A percentile compares a stretch with the other conserved stretches of the same genome.
These are phyloP conservation scores for Pelosia muscerda DNA, from an alignment of 2,888 invertebrate genomes.

Conservation along the genomic window DNA sequence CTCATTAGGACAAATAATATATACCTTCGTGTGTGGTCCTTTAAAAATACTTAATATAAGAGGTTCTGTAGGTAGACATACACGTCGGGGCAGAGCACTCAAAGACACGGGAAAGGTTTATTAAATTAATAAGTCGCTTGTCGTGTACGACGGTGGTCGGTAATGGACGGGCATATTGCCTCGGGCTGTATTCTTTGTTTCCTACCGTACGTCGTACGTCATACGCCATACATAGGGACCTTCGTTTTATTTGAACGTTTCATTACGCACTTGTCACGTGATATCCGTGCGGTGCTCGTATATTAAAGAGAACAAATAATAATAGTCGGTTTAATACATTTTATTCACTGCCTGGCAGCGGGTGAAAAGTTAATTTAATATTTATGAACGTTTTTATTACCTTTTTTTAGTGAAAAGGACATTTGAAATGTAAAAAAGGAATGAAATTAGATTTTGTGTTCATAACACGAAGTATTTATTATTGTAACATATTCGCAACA, in stretches of 20 bases:
- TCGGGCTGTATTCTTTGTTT: neutral
- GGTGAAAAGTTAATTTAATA: neutral
- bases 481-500: no score
- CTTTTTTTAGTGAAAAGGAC: neutral
- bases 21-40: neutral
- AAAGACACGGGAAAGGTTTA: neutral
- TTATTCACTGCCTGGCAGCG: neutral
- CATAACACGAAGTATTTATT: no score
- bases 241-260: neutral
- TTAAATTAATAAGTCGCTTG: constrained; percentile 8
- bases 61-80: no score
- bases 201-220: neutral
- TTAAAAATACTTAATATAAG: neutral
- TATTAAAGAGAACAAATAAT: neutral
- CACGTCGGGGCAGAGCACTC: neutral
- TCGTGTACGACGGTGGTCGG: neutral
- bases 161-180: constrained; percentile 1
- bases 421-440: no score
- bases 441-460: no score
- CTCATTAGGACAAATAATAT: no score
- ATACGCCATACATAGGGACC: neutral
- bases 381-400: neutral
- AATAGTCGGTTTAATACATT: neutral
- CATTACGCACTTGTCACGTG: neutral
- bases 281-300: neutral